These are phyloP conservation scores for Pelagia noctiluca DNA, from an alignment of 30 jellyfish, hydroid and myxozoan species.

Conservation along the genomic window DNA sequence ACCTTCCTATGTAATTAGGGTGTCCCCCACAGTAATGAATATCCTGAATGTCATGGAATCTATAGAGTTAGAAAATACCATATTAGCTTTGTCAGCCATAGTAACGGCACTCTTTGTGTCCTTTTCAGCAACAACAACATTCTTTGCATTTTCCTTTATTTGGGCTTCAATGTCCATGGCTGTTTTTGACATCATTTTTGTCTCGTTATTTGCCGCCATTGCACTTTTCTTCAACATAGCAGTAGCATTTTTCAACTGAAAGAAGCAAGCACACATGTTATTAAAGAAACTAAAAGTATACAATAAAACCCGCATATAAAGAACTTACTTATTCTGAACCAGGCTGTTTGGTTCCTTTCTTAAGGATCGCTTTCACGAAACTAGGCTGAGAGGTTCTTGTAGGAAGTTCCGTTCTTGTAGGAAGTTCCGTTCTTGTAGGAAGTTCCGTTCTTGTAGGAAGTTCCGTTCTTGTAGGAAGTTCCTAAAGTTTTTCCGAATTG, in stretches of 20 bases:
- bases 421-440: too few relatives aligned
- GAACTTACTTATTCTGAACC: background rate
- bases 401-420: too few relatives aligned
- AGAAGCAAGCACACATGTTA: background rate
- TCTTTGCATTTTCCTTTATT: constrained; percentile 37
- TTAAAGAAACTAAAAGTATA: background rate
- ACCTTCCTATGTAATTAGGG: too few relatives aligned
- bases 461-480: too few relatives aligned
- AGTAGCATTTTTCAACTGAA: constrained; percentile 33
- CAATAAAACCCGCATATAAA: background rate
- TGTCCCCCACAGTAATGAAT: too few relatives aligned
- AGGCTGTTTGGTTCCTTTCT: too few relatives aligned
- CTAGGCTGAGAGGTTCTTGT: too few relatives aligned
- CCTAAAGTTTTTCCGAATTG: too few relatives aligned
- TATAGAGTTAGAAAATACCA: too few relatives aligned
- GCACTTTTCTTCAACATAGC: constrained; percentile 43
- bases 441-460: too few relatives aligned
- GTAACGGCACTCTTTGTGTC: constrained; percentile 26
- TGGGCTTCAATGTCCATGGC: constrained; percentile 29
- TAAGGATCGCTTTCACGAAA: too few relatives aligned
- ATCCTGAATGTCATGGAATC: too few relatives aligned
- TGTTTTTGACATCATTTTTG: constrained; percentile 34
- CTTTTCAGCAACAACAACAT: constrained; percentile 29
- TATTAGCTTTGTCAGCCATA: background rate
- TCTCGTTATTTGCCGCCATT: constrained; percentile 36